Evolutionary conservation across 2,113 vertebrate species (phyloP), one percentile per base, ranked within the genome.

Genomic region (Tragelaphus scriptus): DNA sequence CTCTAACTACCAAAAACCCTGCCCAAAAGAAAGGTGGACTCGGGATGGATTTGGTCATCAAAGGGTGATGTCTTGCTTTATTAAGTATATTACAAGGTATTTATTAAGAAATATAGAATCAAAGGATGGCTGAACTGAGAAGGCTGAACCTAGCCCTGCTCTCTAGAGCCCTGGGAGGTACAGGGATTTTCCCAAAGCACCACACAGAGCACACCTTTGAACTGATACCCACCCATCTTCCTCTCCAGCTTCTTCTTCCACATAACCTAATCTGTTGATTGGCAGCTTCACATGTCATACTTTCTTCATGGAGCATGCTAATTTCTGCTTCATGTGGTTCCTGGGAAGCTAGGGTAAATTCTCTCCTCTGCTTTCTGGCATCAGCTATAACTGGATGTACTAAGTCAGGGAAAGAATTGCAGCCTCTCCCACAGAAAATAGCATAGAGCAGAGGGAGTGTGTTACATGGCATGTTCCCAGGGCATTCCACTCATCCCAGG

Each of bases 181-280:
- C 12, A 61, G 6, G 25, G 11, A 21, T 44, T 77, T 77, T 26
- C 25, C 47, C 47, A 40, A 56, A 59, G 58, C 49, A 6, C 6
- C 61, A 23, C 47, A 5, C 21, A 55, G 55, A 90, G 30, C 28
- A 25, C 55, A 44, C 30, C 51, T 8, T 75, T 55, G 58, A 47
- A 0, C 1, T 21, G 15, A 44, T 2, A 5, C 7, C 3, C 14
- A 4, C 5, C 4, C 11, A 23, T 14, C n/a, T 68, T 36, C 65
- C n/a, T 71, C 21, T 21, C 59, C 2, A 7, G 26, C 28, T 15
- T 25, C 23, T 47, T 53, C 65, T 79, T 61, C 61, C 36, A 19
- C 16, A 12, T 56, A 19, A 26, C 47, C n/a, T 10, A 87, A 49
- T 81, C 21, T 21, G 28, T 92, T 36, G 25, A 28, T 65, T 56